Base-by-base conservation (phyloP, 2,113 vertebrate species). In the Oreamnos americanus region DNA sequence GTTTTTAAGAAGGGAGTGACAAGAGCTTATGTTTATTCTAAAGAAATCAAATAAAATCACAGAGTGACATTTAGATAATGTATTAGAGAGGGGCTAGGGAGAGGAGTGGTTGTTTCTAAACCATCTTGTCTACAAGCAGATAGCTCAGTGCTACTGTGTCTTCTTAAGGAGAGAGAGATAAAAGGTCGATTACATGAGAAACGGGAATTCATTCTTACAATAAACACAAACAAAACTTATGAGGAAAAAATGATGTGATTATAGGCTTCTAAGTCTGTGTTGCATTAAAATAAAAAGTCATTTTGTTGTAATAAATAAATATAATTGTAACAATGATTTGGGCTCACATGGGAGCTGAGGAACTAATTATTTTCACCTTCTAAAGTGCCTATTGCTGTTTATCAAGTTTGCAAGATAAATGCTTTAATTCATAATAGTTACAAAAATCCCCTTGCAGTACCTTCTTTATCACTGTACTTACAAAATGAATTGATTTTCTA, bases 301-400 rank as follows among this genome's bases (percentile, higher is more conserved):
- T 86, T 96, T 88, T 86, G 64, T 92, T 97, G 33, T 86, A 96
- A 97, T 94, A 97, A 97, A 98, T 89, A 98, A 97, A 95, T 88
- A 95, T 33, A 96, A 98, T 95, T 95, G 43, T 88, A 96, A 58
- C 90, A 91, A 92, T 95, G 92, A 91, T 91, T 95, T 96, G 55
- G 60, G 94, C 67, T 58, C 97, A 96, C 26, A 33, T 23, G 33
- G 82, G 97, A 90, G 49, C 92, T 45, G 36, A 95, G 55, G 55
- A 95, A 97, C 74, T 94, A 95, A 98, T 98, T 98, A 95, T 93
- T 97, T 97, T 96, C 30, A 96, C 81, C 47, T 86, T 94, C 90
- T 96, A 87, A 97, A 95, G 88, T 84, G 88, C 88, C 91, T 94
- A 78, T 91, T 94, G 76, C 82, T 96, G 87, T 95, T 97, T 89